Base-by-base conservation (phyloP, 2,888 invertebrate genomes). In the Sminthurides aquaticus region DNA sequence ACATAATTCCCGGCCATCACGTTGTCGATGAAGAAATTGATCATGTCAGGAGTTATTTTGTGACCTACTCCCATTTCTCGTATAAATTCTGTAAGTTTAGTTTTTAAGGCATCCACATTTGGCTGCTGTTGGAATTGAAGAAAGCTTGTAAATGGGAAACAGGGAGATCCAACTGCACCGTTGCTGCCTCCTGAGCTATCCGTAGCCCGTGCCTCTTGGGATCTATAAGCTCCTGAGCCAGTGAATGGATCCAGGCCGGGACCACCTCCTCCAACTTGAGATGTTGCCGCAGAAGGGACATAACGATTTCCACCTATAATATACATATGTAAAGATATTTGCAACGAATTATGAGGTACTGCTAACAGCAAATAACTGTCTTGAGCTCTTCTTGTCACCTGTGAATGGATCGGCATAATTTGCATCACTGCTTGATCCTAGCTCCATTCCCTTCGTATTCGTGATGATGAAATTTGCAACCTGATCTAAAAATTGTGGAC, bases 381-480 rank as follows among this genome's bases (percentile, higher is more conserved):
- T n/a, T n/a, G n/a, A n/a, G n/a, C n/a, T n/a, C n/a, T n/a, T n/a
- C n/a, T n/a, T 61, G 56, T 64, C 74, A 82, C 84, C 85, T 73
- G 85, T 86, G 74, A 85, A 84, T 18, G 85, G 85, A 77, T 86
- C 85, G 2, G 79, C 76, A 73, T 78, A 79, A 64, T 64, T 79
- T 76, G 76, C 77, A 25, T 58, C 61, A 26, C 25, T 54, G 24
- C 64, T 49, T 1, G 64, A 65, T 3, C 72, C 72, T 2, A 73
- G 64, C 3, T 75, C 71, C 62, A 76, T 77, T 48, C 84, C 79
- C 80, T 84, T 79, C 76, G 90, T 87, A 78, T 95, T 95, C 69
- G 86, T 88, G 1, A 91, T 81, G 67, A 97, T 93, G 78, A 95
- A 96, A 79, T 93, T 90, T 3, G 94, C 94, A 25, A 97, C 90